phyloP scores from a whole-genome alignment of 2,113 vertebrate genomes.

The Orientallactaga bullata region DNA sequence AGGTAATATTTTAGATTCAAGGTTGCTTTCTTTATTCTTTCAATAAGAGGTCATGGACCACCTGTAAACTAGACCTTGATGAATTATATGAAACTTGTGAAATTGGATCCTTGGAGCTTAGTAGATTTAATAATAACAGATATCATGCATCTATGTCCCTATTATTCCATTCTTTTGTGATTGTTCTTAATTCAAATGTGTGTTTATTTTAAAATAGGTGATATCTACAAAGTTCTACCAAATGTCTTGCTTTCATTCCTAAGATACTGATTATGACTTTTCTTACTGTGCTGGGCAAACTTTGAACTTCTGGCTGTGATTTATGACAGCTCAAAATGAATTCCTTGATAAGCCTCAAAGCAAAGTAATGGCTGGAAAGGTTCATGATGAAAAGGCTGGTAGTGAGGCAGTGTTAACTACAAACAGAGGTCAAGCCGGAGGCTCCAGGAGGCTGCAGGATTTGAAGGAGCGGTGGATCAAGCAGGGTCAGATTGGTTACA shows the following conservation, averaged over 20 bases:
- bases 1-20: conserved; percentile 56
- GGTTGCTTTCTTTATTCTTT: conserved; percentile 67
- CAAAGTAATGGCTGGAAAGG: conserved; percentile 84
- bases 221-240: conserved; percentile 70
- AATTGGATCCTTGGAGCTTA: conserved; percentile 40
- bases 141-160: neutral
- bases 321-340: conserved; percentile 83
- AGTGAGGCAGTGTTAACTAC: conserved; percentile 78
- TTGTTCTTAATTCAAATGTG: conserved; percentile 48
- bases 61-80: conserved; percentile 14
- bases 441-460: conserved; percentile 73
- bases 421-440: conserved; percentile 78
- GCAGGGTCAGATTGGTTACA: conserved; percentile 81
- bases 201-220: conserved; percentile 74
- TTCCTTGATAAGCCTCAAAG: conserved; percentile 82
- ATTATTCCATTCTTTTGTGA: conserved; percentile 57
- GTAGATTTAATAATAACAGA: neutral
- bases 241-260: conserved; percentile 62
- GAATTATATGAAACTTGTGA: conserved; percentile 44
- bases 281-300: conserved; percentile 78
- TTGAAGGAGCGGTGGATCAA: conserved; percentile 69
- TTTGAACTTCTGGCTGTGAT: conserved; percentile 85
- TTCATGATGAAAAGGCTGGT: conserved; percentile 83
- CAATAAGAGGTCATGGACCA: conserved; percentile 55
- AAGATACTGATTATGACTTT: conserved; percentile 73